Base-by-base conservation (phyloP, 2,797 vertebrate species). In the Enteromius treurensis region DNA sequence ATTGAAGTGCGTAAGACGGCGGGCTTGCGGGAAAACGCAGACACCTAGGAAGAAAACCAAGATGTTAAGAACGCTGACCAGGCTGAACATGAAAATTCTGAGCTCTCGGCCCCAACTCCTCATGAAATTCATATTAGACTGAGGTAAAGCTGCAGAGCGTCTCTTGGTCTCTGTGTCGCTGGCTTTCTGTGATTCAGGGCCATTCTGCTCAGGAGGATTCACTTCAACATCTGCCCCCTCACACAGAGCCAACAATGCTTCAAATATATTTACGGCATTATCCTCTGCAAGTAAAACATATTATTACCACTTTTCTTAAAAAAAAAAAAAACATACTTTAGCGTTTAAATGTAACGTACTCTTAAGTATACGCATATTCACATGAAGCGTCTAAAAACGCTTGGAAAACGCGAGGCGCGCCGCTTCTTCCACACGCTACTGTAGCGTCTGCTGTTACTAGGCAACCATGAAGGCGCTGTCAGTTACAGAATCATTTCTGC, bases 61-160 rank as follows among this genome's bases (percentile, higher is more conserved):
- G 73, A 84, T 23, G 70, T 74, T 74, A 84, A 84, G 82, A 89
- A 32, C 77, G 87, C 88, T 86, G 88, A 89, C 74, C 83, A 82
- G 62, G 70, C 68, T 32, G 65, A 49, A 80, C 49, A 67, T 34
- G 70, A 83, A 86, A 85, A 79, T 82, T 79, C 87, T 70, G 73
- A 89, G 81, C 65, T 68, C 55, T 29, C 79, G 45, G 78, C 67
- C 60, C 77, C 19, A 80, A 81, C 70, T 73, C 29, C 80, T 85
- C 77, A 83, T 68, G 82, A 85, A 81, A 87, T 86, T 84, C 82
- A 84, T 86, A 84, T 84, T 34, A 45, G 70, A 51, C 64, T 11
- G 67, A 60, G 47, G 58, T 45, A 70, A 53, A 4, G 21, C 29
- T 40, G 77, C 64, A 37, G 32, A 53, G 29, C 14, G 0, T 13